A percentile compares a stretch with the other conserved stretches of the same genome.
These are phyloP conservation scores for Troides helena DNA, from an alignment of 2,888 invertebrate species.

Conservation along the genomic window DNA sequence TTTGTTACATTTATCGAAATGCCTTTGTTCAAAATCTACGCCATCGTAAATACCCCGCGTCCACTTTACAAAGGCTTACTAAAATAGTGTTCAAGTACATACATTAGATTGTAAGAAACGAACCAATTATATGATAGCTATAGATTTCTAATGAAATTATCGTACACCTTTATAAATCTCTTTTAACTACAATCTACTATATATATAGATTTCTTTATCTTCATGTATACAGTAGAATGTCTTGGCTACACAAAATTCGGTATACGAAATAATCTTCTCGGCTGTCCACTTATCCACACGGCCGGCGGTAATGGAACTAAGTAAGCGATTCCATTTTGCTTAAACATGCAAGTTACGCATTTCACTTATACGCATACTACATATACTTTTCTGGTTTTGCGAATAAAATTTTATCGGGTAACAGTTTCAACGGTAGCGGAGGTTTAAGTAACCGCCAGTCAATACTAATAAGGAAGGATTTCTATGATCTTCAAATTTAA, in stretches of 20 bases:
- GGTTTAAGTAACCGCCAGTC: neutral
- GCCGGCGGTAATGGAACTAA: neutral
- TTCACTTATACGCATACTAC: neutral
- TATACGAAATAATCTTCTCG: neutral
- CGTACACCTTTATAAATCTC: too few relatives aligned
- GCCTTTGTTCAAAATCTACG: constrained; percentile 42
- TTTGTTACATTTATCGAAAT: constrained; percentile 45
- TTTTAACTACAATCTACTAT: neutral
- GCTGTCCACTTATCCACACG: neutral
- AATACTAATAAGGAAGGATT: neutral
- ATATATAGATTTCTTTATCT: neutral
- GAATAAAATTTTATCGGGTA: neutral
- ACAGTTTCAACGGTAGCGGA: neutral
- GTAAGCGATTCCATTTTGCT: constrained; percentile 1
- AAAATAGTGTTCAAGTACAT: constrained; percentile 10
- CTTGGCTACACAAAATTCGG: neutral
- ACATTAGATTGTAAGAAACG: neutral
- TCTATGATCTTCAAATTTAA: neutral
- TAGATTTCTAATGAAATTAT: too few relatives aligned
- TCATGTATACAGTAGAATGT: neutral
- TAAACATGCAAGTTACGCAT: neutral
- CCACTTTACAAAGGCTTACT: constrained; percentile 29
- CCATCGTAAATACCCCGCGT: constrained; percentile 43
- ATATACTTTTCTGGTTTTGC: neutral
- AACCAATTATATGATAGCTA: neutral